Evolutionary conservation across 1,140 invertebrate genomes (phyloP), one percentile per base, ranked within the genome.

Genomic region (Achroia grisella): DNA sequence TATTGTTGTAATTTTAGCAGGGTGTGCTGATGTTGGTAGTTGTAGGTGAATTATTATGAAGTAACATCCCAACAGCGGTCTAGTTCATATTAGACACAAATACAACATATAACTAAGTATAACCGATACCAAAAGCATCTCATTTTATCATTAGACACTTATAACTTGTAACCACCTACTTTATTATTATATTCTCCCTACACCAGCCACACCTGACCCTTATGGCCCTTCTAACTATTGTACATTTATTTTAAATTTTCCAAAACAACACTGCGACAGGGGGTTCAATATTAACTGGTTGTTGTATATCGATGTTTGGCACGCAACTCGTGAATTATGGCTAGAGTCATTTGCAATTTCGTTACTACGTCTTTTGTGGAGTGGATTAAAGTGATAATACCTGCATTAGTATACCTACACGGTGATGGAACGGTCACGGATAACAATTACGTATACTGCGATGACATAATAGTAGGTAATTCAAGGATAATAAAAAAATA

Each of bases 311-410:
- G 51, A 44, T 39, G 36, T 44, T 58, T 56, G 54, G 46, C 70
- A 73, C 61, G 70, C 70, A 42, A 73, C 62, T 56, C 28, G 45
- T 59, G 60, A 69, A 71, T 73, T 71, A 73, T 62, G 56, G 60
- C 56, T 35, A 32, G 43, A 50, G 55, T 52, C 46, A 51, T 49
- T 54, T 30, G 40, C 49, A 57, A 55, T 64, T 56, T 52, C 34
- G 48, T 46, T 43, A 50, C 17, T 23, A 39, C 43, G 40, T 47
- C 44, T 47, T 56, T 61, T 56, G 56, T 56, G 48, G 48, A 52
- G 46, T 52, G 44, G 27, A 49, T 54, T 60, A 31, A 36, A 47
- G 46, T 52, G 35, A 13, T 31, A 28, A 41, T 45, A 51, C 6
- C 17, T n/a, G n/a, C n/a, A n/a, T n/a, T n/a, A n/a, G n/a, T n/a